Base-by-base conservation (phyloP, 2,797 vertebrate genomes). In the Pelochelys cantorii region DNA sequence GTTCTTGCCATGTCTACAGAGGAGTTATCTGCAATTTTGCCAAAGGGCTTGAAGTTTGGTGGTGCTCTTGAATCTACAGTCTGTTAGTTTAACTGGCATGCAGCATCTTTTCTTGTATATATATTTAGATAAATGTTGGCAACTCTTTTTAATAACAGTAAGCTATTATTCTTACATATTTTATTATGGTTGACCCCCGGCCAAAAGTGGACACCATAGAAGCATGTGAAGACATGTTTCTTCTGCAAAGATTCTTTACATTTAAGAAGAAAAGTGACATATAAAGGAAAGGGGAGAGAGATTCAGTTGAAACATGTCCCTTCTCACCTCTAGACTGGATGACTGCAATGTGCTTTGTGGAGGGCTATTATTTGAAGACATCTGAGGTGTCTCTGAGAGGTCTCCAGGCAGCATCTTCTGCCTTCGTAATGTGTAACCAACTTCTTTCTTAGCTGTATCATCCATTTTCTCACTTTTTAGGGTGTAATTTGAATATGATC, bases 101-200 rank as follows among this genome's bases (percentile, higher is more conserved):
- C 37, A 37, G 10, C 68, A 42, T 42, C 18, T 42, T 74, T 37
- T 74, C 18, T 74, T 42, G 42, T 37, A 74, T 42, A 10, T 74
- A 34, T 22, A 37, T 42, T 74, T 74, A 11, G 20, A 22, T 23
- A 74, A 56, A 86, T 95, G 83, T 78, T 96, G 83, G 81, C 84
- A 53, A 87, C 88, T 92, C 93, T 75, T 95, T 87, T 54, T 79
- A 57, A 11, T 4, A 31, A 95, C 84, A 90, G 78, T 81, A 57
- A 96, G 20, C 83, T 27, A 74, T 91, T 94, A 91, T 92, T 91
- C 79, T 84, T 85, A 54, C 53, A 65, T 68, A 87, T 74, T 12
- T 74, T 29, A 81, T 86, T 42, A 56, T 18, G 91, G 79, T 91
- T 90, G 37, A 48, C 27, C 89, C 9, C 20, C 77, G 81, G 15